Percentiles rank a stretch among this genome's conserved stretches.
Conservation (phyloP, 2,797 vertebrate genomes). For the Rhinophrynus dorsalis region DNA sequence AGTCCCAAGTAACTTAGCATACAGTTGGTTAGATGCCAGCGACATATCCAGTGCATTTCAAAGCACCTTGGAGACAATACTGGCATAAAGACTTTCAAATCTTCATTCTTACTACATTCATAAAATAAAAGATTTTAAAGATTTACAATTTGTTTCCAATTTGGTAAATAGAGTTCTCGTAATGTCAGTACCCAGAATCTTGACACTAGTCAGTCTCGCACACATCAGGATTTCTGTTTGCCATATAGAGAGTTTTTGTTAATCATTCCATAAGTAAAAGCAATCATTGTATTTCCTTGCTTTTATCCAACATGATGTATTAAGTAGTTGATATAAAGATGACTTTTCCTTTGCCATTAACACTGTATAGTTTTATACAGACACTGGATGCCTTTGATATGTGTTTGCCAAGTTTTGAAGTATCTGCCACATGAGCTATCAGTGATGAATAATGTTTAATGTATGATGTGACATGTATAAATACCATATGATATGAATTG, state of each 20-base stretch:
- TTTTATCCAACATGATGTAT: constrained; percentile 22
- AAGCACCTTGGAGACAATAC: too few relatives aligned
- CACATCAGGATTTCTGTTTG: background rate
- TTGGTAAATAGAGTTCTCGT: background rate
- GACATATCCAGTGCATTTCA: too few relatives aligned
- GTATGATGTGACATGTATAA: background rate
- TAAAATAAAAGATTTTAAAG: too few relatives aligned
- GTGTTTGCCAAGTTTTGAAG: constrained; percentile 24
- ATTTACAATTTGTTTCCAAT: too few relatives aligned
- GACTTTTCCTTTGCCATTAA: constrained; percentile 25
- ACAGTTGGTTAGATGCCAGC: too few relatives aligned
- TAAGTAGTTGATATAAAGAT: constrained; percentile 13
- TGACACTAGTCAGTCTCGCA: background rate
- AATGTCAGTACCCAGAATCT: background rate
- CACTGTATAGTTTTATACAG: constrained; percentile 24
- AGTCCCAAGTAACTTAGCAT: too few relatives aligned
- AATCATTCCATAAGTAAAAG: background rate
- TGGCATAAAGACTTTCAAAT: too few relatives aligned
- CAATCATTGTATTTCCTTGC: background rate
- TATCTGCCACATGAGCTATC: constrained; percentile 5
- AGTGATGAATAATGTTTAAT: background rate
- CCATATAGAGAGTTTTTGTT: background rate
- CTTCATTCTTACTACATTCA: too few relatives aligned
- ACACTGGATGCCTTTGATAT: constrained; percentile 22
- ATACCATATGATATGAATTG: constrained; percentile 6